Percentiles rank a stretch among this genome's conserved stretches.
Evolutionary conservation across 2,797 vertebrate species (phyloP).

Genomic region (Dendrocincla tyrannina): DNA sequence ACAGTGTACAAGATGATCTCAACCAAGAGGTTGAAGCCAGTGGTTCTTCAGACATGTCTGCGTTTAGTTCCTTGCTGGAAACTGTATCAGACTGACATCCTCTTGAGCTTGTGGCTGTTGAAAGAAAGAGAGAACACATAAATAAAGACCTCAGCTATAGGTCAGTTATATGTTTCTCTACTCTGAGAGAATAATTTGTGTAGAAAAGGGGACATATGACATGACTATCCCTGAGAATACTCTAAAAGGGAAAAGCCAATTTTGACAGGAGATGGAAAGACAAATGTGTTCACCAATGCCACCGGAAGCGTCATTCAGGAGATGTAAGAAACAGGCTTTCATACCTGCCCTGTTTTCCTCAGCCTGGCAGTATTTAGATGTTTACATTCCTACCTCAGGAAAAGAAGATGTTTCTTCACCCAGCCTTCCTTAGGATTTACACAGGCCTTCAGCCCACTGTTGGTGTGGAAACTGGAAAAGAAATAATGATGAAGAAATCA

Average conservation of each 20-base stretch:
- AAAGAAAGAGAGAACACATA: background rate
- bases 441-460: constrained; percentile 18
- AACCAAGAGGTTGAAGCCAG: background rate
- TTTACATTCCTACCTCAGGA: constrained; percentile 62
- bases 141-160: background rate
- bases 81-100: background rate
- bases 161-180: background rate
- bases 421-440: constrained; percentile 70
- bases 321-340: background rate
- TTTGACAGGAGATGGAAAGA: background rate
- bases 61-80: constrained; percentile 22
- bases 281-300: background rate
- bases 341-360: background rate
- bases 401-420: constrained; percentile 63
- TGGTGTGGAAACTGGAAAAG: constrained; percentile 68
- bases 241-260: background rate
- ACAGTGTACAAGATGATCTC: background rate
- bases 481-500: background rate
- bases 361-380: background rate
- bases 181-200: background rate
- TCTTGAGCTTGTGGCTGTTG: constrained; percentile 54
- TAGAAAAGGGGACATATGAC: background rate
- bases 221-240: background rate
- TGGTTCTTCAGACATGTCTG: background rate
- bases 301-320: background rate